phyloP scores from a whole-genome alignment of 2,113 vertebrate genomes.

The Caloenas nicobarica region DNA sequence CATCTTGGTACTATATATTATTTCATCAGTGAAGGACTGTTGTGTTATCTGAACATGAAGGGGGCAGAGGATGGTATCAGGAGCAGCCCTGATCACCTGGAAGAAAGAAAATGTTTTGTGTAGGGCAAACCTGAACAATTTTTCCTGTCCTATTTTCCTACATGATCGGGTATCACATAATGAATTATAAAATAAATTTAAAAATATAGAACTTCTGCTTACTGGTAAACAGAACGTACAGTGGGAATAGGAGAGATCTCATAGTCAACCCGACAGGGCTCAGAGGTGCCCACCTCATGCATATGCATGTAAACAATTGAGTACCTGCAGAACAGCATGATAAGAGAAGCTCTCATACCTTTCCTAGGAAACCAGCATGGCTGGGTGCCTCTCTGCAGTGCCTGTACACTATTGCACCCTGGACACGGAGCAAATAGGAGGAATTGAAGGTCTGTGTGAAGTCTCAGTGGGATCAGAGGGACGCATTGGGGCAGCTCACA shows the following conservation, averaged over 20 bases:
- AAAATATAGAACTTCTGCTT: neutral
- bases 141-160: neutral
- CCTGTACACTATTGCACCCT: neutral
- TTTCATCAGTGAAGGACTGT: neutral
- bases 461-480: neutral
- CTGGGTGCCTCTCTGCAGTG: neutral
- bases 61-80: neutral
- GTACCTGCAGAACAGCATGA: neutral
- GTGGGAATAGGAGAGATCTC: neutral
- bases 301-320: neutral
- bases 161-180: neutral
- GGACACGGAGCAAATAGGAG: neutral
- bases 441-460: neutral
- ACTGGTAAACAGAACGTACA: neutral
- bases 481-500: rapidly evolving
- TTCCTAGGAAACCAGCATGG: neutral
- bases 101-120: neutral
- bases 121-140: neutral
- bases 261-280: neutral
- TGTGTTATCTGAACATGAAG: neutral
- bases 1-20: neutral
- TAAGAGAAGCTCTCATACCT: neutral
- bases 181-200: neutral
- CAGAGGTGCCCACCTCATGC: neutral
- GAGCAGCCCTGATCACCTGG: neutral